Evolutionary conservation across 2,888 invertebrate species (phyloP).

Genomic region (Galeopsomyia nigrocyanea): DNA sequence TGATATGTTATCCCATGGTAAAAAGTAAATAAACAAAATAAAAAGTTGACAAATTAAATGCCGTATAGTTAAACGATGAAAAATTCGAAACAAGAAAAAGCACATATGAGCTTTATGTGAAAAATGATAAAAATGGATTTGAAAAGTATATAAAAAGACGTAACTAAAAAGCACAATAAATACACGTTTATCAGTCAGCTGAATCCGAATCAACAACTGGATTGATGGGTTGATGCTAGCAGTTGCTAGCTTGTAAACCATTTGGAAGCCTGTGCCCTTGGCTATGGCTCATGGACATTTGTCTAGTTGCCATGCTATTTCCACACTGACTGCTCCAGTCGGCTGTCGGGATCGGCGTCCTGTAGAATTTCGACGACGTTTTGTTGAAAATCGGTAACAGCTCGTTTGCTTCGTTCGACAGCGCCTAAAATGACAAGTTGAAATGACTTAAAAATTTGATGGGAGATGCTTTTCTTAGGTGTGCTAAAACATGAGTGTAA

Average conservation of each 20-base stretch:
- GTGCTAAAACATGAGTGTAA: not conserved
- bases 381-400: slow-evolving; percentile 97
- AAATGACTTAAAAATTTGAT: slow-evolving; percentile 2
- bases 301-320: slow-evolving; percentile 64
- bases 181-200: slow-evolving; percentile 47
- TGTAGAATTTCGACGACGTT: slow-evolving; percentile 92
- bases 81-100: not conserved
- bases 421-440: slow-evolving; percentile 75
- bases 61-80: not conserved
- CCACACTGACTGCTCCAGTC: slow-evolving; percentile 87
- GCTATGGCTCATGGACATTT: slow-evolving; percentile 60
- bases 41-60: too few relatives aligned
- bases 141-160: slow-evolving; percentile 16
- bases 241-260: slow-evolving; percentile 60
- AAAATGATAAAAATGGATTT: not conserved
- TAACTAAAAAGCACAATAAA: slow-evolving; percentile 44
- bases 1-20: slow-evolving; percentile 25
- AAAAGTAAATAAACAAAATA: slow-evolving; percentile 9
- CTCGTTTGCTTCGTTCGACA: slow-evolving; percentile 97
- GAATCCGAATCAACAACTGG: slow-evolving; percentile 44
- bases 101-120: not conserved
- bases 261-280: slow-evolving; percentile 62
- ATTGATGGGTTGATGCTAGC: slow-evolving; percentile 56
- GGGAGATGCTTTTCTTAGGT: not conserved
- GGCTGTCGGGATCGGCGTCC: slow-evolving; percentile 82